Percentiles rank a stretch among this genome's conserved stretches.
Evolutionary conservation across 2,797 vertebrate species (phyloP).

Genomic region (Momotus momota): DNA sequence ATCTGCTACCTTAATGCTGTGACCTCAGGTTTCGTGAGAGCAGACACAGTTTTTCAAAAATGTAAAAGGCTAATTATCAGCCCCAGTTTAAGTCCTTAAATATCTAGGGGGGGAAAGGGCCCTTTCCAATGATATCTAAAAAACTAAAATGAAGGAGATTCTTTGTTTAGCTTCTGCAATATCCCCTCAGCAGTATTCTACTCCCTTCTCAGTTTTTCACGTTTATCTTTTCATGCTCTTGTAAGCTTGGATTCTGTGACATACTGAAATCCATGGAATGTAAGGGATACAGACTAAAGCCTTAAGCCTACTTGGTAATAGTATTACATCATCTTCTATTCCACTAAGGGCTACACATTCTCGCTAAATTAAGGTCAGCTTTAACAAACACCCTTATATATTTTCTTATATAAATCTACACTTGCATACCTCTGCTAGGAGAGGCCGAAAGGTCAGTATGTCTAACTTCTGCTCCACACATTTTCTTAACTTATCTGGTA

Average conservation of each 20-base stretch:
- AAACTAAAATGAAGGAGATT: not conserved
- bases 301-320: not conserved
- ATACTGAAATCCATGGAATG: not conserved
- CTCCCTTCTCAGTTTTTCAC: not conserved
- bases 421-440: slow-evolving; percentile 87
- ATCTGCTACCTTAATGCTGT: not conserved
- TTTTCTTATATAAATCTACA: not conserved
- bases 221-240: not conserved
- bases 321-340: not conserved
- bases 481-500: slow-evolving; percentile 86
- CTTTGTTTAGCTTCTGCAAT: not conserved
- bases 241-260: not conserved
- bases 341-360: not conserved
- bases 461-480: slow-evolving; percentile 87
- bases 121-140: not conserved
- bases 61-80: not conserved
- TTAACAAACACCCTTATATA: not conserved
- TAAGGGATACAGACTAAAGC: not conserved
- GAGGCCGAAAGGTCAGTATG: slow-evolving; percentile 86
- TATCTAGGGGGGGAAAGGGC: accelerated
- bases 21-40: not conserved
- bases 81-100: not conserved
- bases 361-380: not conserved
- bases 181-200: too few relatives aligned
- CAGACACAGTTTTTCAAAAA: not conserved